Evolutionary conservation across 2,797 vertebrate species (phyloP), one percentile per base, ranked within the genome.

Genomic region (Microctenopoma stevenorrisi): DNA sequence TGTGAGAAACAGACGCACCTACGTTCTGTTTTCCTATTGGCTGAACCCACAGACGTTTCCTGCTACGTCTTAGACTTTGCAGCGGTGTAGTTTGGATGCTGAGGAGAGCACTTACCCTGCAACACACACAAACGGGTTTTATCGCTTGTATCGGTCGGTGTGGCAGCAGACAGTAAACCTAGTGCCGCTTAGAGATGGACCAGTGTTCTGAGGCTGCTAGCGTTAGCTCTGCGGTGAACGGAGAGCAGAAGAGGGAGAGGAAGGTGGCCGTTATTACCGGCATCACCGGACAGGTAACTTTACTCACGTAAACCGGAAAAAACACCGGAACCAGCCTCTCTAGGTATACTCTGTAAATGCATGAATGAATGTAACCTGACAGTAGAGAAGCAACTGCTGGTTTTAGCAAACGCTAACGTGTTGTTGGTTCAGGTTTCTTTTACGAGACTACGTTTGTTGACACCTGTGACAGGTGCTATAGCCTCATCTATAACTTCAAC

Each of bases 271-370:
- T 95, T 9, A 91, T 95, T 68, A 95, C 94, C 26, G 94, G 94
- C 81, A 94, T 95, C 87, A 95, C 94, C 37, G 94, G 94, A 13
- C 94, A 95, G 94, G 94, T 95, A 91, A 83, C 63, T 2, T 18
- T 22, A 10, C 26, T 13, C 16, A 16, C 4, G 10, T 46, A 38
- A 0, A 13, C 7, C 5, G 22, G 22, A 18, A 18, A 18, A 22
- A 22, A 22, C 22, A 22, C 22, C 22, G 11, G 5, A 7, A 26
- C 2, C n/a, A 6, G 18, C 3, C 3, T 28, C 18, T 30, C 5
- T 9, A 15, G 1, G n/a, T 7, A 16, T 15, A 15, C 47, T 13
- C 10, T 49, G 1, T 18, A 18, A 22, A 4, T 18, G 2, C 4
- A 22, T 22, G 22, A 22, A 22, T 22, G 22, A 22, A 22, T 22